Conservation (phyloP, 2,797 vertebrate genomes). For the Delichon dasypus region DNA sequence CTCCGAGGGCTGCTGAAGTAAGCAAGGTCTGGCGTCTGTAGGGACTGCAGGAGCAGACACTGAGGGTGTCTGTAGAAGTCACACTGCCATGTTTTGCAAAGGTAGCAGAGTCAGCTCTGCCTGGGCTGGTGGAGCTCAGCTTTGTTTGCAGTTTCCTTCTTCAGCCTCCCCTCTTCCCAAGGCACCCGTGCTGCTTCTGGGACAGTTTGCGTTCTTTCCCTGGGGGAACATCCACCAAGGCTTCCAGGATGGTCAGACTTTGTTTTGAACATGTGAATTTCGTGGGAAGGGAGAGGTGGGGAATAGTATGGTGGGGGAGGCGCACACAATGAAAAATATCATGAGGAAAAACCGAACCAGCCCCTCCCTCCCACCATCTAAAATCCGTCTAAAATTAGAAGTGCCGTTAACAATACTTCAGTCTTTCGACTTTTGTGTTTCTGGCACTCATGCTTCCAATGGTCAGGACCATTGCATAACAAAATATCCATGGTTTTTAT, state of each 20-base stretch:
- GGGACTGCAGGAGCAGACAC: neutral
- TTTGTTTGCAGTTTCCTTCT: neutral
- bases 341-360: rapidly evolving
- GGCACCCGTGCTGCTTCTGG: neutral
- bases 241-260: neutral
- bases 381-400: conserved; percentile 46
- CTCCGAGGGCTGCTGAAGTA: neutral
- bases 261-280: neutral
- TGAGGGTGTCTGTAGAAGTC: neutral
- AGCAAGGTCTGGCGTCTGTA: rapidly evolving
- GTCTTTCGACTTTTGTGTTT: conserved; percentile 23
- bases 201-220: neutral
- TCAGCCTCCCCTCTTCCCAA: neutral
- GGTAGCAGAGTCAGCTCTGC: neutral
- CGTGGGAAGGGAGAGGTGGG: neutral
- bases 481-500: conserved; percentile 43
- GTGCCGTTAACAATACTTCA: conserved; percentile 35
- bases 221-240: neutral
- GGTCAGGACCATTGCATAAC: conserved; percentile 23
- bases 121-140: neutral
- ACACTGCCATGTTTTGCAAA: rapidly evolving
- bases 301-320: neutral
- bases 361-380: neutral
- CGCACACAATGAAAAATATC: neutral
- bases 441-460: conserved; percentile 37